Base-by-base conservation (phyloP, 2,888 invertebrate genomes). In the Nomada lathburiana region DNA sequence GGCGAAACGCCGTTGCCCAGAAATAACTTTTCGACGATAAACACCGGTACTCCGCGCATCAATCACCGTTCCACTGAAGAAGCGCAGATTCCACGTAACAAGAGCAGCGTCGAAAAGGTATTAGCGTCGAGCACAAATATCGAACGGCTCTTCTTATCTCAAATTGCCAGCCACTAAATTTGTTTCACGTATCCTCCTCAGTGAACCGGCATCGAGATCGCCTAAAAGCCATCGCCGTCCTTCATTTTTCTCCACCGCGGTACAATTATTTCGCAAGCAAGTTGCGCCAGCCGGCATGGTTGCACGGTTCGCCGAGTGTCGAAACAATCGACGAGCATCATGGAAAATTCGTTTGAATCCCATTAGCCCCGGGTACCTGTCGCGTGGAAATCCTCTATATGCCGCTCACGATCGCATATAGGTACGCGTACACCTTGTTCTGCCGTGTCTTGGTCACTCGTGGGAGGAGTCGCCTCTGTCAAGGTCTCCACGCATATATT, bases 381-480 rank as follows among this genome's bases (percentile, higher is more conserved):
- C 42, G 20, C 26, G 44, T 55, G 44, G 76, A 76, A 76, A 76
- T 53, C 50, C 18, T 18, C 20, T 36, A 36, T 67, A 82, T 75
- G 77, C 83, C 50, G 20, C 57, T 50, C 83, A 83, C 82, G 77
- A 11, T 13, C 44, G 20, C 52, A 18, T 7, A 11, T 47, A 29
- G n/a, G 26, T 50, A 36, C 52, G 42, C 4, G 47, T 23, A 7
- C 44, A 70, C 70, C 59, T 71, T 59, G 47, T 29, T 36, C 44
- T 60, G 57, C 53, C 76, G 76, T 76, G 70, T 76, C 83, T 78
- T 73, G 73, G 72, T 63, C 82, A 62, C 62, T 85, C 82, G 88
- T 87, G 83, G 85, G 84, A 86, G 86, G 82, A 82, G 80, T 68
- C 82, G 77, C 76, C 85, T 89, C 81, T 88, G 87, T 87, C 89